Base-by-base conservation (phyloP, 2,797 vertebrate species). In the Thaleichthys pacificus region DNA sequence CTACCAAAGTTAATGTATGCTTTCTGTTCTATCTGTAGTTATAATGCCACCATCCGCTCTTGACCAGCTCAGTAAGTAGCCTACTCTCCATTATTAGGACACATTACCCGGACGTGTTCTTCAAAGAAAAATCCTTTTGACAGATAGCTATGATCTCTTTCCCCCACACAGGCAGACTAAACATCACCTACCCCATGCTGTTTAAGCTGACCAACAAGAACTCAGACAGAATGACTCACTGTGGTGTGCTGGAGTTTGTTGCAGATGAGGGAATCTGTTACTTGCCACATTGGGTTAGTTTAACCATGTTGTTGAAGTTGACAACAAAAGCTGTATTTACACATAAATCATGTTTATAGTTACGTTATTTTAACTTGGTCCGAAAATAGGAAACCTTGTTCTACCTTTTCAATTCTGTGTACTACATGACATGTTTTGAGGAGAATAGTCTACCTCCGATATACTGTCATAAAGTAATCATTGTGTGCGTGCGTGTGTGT, bases 121-220 rank as follows among this genome's bases (percentile, higher is more conserved):
- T 22, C 1, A 65, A 42, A 19, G 3, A 65, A 42, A 19, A 3
- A 54, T 7, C 9, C 42, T 49, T 2, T 5, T 66, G 12, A 12
- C 24, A 17, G 19, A 61, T 0, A 3, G 5, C 71, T 1, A 42
- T 6, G 19, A 6, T 58, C 79, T 3, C 38, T 0, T 77, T 3
- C 2, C 66, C 58, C 15, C 66, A 0, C 71, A n/a, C 78, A 99
- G 97, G 97, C 86, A 92, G 97, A 71, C 95, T 99, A 67, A 99
- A 99, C 75, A 99, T 99, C 76, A 99, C 98, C 14, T 99, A 99
- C 72, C 98, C 98, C 0, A 99, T 99, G 98, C 89, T 99, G 72
- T 99, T 99, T 87, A 99, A 99, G 82, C 91, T 99, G 88, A 98
- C 96, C 65, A 99, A 99, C 91, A 98, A 98, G 86, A 98, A 98